Evolutionary conservation across 2,888 invertebrate species (phyloP).

Genomic region (Drosophila anomalata): DNA sequence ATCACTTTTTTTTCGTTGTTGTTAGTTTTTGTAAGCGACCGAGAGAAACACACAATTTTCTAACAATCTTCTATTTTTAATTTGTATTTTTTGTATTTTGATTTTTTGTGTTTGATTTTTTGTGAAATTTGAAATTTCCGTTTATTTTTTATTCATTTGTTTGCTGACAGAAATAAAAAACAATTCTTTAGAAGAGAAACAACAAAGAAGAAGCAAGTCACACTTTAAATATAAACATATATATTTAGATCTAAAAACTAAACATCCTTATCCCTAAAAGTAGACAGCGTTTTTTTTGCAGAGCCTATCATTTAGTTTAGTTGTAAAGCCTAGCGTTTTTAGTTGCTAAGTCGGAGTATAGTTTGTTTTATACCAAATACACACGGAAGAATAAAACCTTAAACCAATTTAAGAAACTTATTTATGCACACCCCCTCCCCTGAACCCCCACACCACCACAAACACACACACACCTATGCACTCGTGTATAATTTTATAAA

Average conservation of each 20-base stretch:
- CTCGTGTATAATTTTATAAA: constrained; percentile 61
- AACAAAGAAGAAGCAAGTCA: constrained; percentile 58
- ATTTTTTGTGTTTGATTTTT: constrained; percentile 15
- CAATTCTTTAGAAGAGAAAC: constrained; percentile 9
- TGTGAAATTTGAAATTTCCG: constrained; percentile 37
- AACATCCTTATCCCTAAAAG: constrained; percentile 30
- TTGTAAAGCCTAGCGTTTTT: constrained; percentile 64
- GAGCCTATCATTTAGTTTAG: constrained; percentile 61
- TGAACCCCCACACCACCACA: constrained; percentile 18
- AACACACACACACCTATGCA: constrained; percentile 49
- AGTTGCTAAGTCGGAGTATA: constrained; percentile 53
- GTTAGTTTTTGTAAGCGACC: constrained; percentile 70
- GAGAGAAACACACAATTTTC: constrained; percentile 11
- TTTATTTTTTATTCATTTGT: constrained; percentile 16
- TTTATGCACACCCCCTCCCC: constrained; percentile 59
- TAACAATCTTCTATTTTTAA: constrained; percentile 5
- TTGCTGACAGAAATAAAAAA: background rate
- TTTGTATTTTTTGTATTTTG: constrained; percentile 5
- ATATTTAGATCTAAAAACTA: constrained; percentile 29
- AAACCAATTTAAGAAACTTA: constrained; percentile 46
- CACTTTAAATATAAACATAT: constrained; percentile 51
- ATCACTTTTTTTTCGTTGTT: constrained; percentile 57
- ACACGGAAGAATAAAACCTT: constrained; percentile 17
- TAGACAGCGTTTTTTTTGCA: constrained; percentile 24
- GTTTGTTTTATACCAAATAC: constrained; percentile 76